Conservation (phyloP, 2,113 vertebrate genomes). For the Paramormyrops kingsleyae region DNA sequence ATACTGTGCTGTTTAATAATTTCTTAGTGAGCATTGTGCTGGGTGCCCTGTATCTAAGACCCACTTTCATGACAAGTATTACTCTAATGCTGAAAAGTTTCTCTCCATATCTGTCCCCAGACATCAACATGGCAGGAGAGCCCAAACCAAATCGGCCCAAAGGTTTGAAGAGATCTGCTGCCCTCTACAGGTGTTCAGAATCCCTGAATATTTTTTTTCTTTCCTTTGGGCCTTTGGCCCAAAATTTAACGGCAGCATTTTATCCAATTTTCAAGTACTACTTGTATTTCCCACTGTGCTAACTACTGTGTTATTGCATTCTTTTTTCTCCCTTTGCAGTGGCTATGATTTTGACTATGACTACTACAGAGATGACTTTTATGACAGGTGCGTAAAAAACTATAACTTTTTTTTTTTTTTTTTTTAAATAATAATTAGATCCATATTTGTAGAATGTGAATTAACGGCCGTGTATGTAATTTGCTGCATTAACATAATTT, state of each 20-base stretch:
- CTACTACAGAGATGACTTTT: conserved; percentile 83
- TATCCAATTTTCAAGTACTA: not conserved
- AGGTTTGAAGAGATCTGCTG: conserved; percentile 76
- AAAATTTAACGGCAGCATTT: not conserved
- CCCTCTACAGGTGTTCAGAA: conserved; percentile 76
- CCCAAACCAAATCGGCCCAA: conserved; percentile 82
- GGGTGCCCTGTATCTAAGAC: not conserved
- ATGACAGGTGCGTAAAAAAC: conserved; percentile 69
- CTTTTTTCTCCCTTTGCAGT: conserved; percentile 55
- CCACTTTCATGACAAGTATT: not conserved
- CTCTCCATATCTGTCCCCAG: conserved; percentile 50
- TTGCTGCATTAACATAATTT: not conserved
- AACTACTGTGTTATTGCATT: not conserved
- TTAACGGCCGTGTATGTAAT: not conserved
- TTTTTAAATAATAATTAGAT: no score
- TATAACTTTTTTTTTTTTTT: no score
- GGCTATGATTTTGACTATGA: conserved; percentile 84
- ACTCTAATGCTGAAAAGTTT: not conserved
- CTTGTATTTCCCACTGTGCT: not conserved
- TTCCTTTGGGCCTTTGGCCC: not conserved
- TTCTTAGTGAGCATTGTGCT: not conserved
- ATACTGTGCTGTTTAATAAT: not conserved
- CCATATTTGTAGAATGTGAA: not conserved
- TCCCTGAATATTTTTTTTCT: not conserved
- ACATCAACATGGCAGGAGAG: conserved; percentile 95